A percentile compares a stretch with the other conserved stretches of the same genome.
Conservation (phyloP, 2,888 invertebrate genomes). For the Epinotia demarniana region DNA sequence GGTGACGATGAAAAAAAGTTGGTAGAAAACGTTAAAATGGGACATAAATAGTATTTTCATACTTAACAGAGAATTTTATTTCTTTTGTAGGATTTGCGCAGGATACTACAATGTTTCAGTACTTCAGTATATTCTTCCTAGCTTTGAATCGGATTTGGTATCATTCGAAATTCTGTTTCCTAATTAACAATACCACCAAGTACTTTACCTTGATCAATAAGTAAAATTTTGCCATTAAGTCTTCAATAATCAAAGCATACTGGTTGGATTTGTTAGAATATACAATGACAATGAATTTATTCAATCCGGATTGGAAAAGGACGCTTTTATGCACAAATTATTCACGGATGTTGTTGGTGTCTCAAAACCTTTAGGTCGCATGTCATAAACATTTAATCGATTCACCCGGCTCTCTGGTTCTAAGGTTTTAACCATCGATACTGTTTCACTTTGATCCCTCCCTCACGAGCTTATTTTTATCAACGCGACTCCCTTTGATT, state of each 20-base stretch:
- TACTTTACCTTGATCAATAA: too few species aligned
- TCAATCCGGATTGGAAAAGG: conserved; percentile 4
- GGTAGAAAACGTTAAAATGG: not conserved
- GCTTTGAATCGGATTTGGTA: too few species aligned
- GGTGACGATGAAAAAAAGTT: not conserved
- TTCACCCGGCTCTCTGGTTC: not conserved
- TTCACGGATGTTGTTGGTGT: conserved; percentile 17
- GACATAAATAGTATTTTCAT: too few species aligned
- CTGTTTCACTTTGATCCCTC: conserved; percentile 33
- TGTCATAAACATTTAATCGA: not conserved
- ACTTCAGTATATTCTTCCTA: too few species aligned
- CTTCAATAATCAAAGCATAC: not conserved
- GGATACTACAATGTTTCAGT: too few species aligned
- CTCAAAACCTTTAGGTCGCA: conserved; percentile 4
- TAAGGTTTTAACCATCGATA: not conserved
- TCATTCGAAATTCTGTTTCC: too few species aligned
- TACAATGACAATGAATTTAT: not conserved
- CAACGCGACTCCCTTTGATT: conserved; percentile 42
- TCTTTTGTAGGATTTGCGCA: too few species aligned
- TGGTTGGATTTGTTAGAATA: not conserved
- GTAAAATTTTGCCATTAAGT: not conserved
- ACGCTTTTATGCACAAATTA: conserved; percentile 23
- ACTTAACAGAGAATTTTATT: too few species aligned
- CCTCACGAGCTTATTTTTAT: conserved; percentile 22
- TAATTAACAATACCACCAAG: too few species aligned